Base-by-base conservation (phyloP, 2,797 vertebrate genomes). In the Morus bassanus region DNA sequence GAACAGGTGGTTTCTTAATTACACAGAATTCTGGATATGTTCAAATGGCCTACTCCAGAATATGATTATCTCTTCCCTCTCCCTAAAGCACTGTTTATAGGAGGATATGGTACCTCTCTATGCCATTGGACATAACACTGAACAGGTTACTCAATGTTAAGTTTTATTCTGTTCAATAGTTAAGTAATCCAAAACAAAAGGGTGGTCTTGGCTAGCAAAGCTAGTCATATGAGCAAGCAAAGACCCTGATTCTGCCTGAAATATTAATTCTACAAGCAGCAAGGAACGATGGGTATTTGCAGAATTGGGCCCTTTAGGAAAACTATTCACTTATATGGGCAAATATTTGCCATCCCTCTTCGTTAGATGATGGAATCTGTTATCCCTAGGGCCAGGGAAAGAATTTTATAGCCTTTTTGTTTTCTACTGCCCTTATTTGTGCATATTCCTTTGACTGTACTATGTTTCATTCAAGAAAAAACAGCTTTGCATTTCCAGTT, bases 1-100 rank as follows among this genome's bases (percentile, higher is more conserved):
- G 63, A 75, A 45, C 89, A 98, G 98, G 98, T 91, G 98, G 98
- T 78, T 99, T 98, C 80, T 97, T 98, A 92, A 98, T 99, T 97
- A 98, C 97, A 24, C 98, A 98, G 97, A 95, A 98, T 98, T 98
- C 67, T 99, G 97, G 98, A 98, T 96, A 98, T 98, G 98, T 98
- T 99, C 92, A 98, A 98, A 87, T 98, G 28, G 16, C 69, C 46
- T 63, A 98, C 98, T 45, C 98, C 98, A 18, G 98, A 98, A 95
- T 97, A 98, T 89, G 98, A 98, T 96, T 98, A 98, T 89, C 97
- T 99, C 73, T 99, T 98, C 53, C 43, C 96, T 27, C 76, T 98
- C 78, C 98, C 98, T 3, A 98, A 96, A n/a, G 95, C 90, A 18
- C 95, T 89, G 4, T 98, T 99, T 79, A 93, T 98, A 41, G 98